Evolutionary conservation across 2,888 invertebrate genomes (phyloP).

Genomic region (Shargacucullia verbasci): DNA sequence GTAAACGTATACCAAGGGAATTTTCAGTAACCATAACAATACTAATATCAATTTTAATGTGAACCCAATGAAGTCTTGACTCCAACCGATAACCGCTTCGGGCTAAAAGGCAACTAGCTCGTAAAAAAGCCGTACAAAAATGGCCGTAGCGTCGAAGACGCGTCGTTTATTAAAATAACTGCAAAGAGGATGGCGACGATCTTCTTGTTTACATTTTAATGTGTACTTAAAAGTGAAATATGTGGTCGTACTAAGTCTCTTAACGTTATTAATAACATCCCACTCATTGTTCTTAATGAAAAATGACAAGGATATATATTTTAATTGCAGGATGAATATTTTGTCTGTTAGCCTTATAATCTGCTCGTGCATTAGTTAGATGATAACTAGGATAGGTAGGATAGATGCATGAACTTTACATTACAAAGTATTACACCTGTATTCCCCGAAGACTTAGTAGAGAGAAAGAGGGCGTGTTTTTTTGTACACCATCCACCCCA

Average conservation of each 20-base stretch:
- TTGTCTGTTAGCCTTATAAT: background rate
- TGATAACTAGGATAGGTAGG: too few relatives aligned
- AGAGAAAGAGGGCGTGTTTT: too few relatives aligned
- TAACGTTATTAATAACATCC: conserved; percentile 68
- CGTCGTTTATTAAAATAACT: conserved; percentile 74
- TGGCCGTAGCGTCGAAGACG: conserved; percentile 51
- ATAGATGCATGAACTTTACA: too few relatives aligned
- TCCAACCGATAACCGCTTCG: conserved; percentile 27
- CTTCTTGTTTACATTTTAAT: conserved; percentile 79
- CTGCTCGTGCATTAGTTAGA: too few relatives aligned
- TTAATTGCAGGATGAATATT: background rate
- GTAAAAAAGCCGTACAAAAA: conserved; percentile 57
- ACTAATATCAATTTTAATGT: conserved; percentile 29
- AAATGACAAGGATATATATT: conserved; percentile 50
- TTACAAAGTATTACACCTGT: too few relatives aligned
- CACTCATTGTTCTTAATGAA: conserved; percentile 62
- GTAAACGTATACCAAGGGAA: too few relatives aligned
- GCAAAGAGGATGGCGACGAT: conserved; percentile 67
- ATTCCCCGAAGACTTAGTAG: too few relatives aligned
- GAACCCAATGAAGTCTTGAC: conserved; percentile 16
- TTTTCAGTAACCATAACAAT: too few relatives aligned
- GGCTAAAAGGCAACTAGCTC: conserved; percentile 26
- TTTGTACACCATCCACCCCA: too few relatives aligned
- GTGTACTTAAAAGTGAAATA: conserved; percentile 78
- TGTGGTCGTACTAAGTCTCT: conserved; percentile 66